Evolutionary conservation across 2,797 vertebrate species (phyloP), one percentile per base, ranked within the genome.

Genomic region (Arrhamphus sclerolepis): DNA sequence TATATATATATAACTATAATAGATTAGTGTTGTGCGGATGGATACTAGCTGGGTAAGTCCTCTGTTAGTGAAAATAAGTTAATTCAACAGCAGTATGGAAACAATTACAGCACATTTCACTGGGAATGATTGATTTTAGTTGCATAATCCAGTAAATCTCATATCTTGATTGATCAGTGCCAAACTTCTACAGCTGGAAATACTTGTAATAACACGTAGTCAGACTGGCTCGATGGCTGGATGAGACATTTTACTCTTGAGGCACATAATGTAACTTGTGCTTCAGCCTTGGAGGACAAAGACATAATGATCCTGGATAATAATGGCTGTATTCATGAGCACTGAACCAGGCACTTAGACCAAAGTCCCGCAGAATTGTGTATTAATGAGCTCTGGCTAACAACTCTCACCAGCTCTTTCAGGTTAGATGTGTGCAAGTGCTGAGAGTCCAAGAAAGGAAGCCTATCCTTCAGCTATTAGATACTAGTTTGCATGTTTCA

Each of bases 131-230:
- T 40, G 49, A 68, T 8, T 72, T 43, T 7, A 18, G 40, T 7
- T 24, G 49, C 56, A n/a, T 6, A 5, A 29, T 52, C 56, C 62
- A 49, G 13, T 38, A 13, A 1, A 16, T 19, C 24, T 34, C 65
- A 39, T 62, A 66, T 62, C 16, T 11, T 24, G 43, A 21, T 6
- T 29, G 39, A 54, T 56, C 56, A 11, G 19, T 19, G 70, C 69
- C 72, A 72, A 66, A 59, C 51, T 67, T n/a, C 42, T 18, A 41
- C 70, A 62, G 72, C 65, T 80, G 70, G 48, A 71, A 50, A 46
- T 70, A 52, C 71, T 66, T 78, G 48, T 34, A 51, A 46, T 50
- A 66, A 59, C 75, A 72, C 71, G 43, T 66, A 75, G 51, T 9
- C 43, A 40, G 46, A 20, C 68, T 48, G 62, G 46, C 20, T 47